Evolutionary conservation across 2,797 vertebrate species (phyloP).

Genomic region (Chelon auratus): DNA sequence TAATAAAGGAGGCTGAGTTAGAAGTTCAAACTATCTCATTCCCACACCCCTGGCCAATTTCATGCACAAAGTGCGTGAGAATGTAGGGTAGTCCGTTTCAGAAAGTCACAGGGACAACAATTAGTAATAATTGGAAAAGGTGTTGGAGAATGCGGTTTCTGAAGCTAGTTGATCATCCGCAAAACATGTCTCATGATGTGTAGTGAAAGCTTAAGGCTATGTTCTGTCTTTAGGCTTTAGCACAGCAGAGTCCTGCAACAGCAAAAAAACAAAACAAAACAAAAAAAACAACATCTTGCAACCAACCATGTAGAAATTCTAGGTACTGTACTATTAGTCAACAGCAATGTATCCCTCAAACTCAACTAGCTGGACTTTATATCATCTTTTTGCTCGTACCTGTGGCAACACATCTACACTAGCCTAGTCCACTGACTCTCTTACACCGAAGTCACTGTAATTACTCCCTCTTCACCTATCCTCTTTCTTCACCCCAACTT

Average conservation of each 20-base stretch:
- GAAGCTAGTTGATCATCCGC: neutral
- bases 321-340: neutral
- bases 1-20: neutral
- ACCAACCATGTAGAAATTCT: neutral
- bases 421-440: neutral
- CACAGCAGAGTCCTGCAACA: conserved; percentile 2
- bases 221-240: neutral
- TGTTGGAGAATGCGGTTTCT: neutral
- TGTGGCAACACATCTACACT: neutral
- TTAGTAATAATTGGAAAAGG: neutral
- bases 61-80: neutral
- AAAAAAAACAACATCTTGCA: neutral
- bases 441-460: conserved; percentile 35
- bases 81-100: neutral
- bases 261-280: neutral
- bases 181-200: neutral
- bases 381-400: neutral
- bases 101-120: neutral
- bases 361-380: neutral
- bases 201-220: neutral
- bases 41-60: neutral
- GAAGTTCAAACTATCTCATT: too few species aligned
- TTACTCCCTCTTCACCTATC: conserved; percentile 52
- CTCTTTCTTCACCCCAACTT: conserved; percentile 56
- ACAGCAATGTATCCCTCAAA: neutral